Evolutionary conservation across 1,140 invertebrate genomes (phyloP), one percentile per base, ranked within the genome.

Genomic region (Pseudomyrmex pallidus): DNA sequence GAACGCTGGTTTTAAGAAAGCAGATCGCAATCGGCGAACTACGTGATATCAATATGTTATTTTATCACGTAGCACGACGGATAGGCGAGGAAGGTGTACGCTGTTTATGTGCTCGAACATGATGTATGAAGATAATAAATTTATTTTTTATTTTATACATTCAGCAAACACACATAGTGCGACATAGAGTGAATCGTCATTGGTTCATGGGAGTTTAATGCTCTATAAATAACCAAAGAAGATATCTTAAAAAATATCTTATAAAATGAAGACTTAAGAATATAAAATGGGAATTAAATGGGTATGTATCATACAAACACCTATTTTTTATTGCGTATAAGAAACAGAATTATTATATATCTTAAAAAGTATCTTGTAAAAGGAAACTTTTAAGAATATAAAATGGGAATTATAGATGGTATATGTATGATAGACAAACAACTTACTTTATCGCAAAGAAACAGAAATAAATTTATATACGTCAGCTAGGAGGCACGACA

Each of bases 141-240:
- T 52, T 35, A 64, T 2, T n/a, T 56, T 64, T n/a, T 17, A 22
- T 12, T 35, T 76, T 44, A 77, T 77, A 8, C 66, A 66, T 77
- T 67, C 9, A 10, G 13, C 25, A 73, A 1, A 8, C 56, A 56
- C 17, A 3, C 35, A 5, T 73, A 20, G 35, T 17, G 15, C 25
- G 44, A 76, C 61, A 35, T 35, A 35, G 56, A 66, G 50, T 77
- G 67, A 54, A 54, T 77, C 13, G 22, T 66, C 46, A 5, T 52
- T 13, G 22, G 7, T 22, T 46, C 44, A 13, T 8, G 20, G 59
- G 9, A 66, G 17, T 46, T 20, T 9, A n/a, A n/a, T n/a, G n/a
- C 5, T 7, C 35, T 35, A 35, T 35, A 35, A 35, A 35, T 35
- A 35, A 35, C 35, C 35, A 35, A 35, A 35, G 35, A 35, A 35